Evolutionary conservation across 2,888 invertebrate species (phyloP), one percentile per base, ranked within the genome.

Genomic region (Erannis defoliaria): DNA sequence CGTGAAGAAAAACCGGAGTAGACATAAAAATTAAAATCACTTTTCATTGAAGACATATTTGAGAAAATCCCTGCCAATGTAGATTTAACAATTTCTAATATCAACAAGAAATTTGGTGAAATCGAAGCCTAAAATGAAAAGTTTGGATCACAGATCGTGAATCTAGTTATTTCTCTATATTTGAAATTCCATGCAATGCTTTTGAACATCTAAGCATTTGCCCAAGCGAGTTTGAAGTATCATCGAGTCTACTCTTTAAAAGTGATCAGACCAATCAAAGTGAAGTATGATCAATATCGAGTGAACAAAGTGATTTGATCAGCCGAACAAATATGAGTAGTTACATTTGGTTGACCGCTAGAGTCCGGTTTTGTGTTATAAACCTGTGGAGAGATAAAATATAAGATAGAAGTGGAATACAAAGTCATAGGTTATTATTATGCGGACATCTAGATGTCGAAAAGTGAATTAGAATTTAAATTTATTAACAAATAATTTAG

Each of bases 291-390:
- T 82, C 86, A 84, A 88, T 81, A 86, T 85, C 81, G 78, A 84
- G 89, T 91, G 90, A 90, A 81, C 77, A 84, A 81, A 87, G 90
- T 92, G 91, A 91, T 85, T 88, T 78, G 85, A 86, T 85, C 86
- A 90, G 92, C 89, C 81, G 90, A 90, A 86, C 89, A 89, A 85
- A 66, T 82, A 82, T 86, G 79, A 88, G 89, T 93, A 93, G 89
- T 93, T 93, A 93, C 93, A 90, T 93, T 93, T 90, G 85, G 89
- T 90, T 93, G 92, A 89, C 92, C 93, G 90, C 88, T 93, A 89
- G 93, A 87, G 82, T 93, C 93, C 93, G 93, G 85, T 92, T 93
- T 93, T 89, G 92, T 90, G 89, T 93, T 93, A 93, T 93, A 93
- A 90, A 93, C 93, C 93, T 93, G 93, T 86, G 91, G 88, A 93